Evolutionary conservation across 2,113 vertebrate species (phyloP).

Genomic region (Xenopus laevis): DNA sequence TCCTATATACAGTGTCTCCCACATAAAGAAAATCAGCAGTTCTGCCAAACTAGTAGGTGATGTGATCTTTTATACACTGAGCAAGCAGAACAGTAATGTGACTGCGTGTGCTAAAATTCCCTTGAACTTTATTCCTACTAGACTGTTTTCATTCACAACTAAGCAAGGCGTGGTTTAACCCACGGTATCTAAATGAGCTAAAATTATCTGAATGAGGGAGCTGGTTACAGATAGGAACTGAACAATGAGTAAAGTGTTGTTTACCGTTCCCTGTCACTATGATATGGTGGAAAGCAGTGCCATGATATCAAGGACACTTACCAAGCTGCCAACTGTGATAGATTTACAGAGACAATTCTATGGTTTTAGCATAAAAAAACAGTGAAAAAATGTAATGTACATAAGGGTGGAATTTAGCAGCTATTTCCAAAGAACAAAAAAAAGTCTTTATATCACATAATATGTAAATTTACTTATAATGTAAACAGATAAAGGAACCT

Average conservation of each 20-base stretch:
- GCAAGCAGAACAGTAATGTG: constrained; percentile 17
- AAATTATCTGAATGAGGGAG: constrained; percentile 28
- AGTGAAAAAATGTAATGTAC: too few relatives aligned
- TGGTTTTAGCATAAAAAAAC: too few relatives aligned
- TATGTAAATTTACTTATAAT: too few relatives aligned
- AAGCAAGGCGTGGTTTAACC: constrained; percentile 19
- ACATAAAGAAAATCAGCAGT: not conserved
- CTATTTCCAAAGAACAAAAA: too few relatives aligned
- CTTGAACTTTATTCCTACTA: constrained; percentile 52
- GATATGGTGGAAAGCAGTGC: constrained; percentile 22
- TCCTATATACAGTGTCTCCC: not conserved
- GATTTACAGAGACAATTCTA: not conserved
- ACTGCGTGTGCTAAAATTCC: constrained; percentile 38
- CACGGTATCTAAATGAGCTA: not conserved
- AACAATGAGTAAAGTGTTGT: not conserved
- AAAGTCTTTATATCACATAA: too few relatives aligned
- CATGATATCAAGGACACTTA: constrained; percentile 19
- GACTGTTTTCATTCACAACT: constrained; percentile 29
- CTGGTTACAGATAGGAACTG: constrained; percentile 6
- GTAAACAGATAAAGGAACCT: too few relatives aligned
- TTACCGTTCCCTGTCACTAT: not conserved
- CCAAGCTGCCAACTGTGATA: not conserved
- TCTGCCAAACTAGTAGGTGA: not conserved
- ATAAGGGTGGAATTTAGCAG: too few relatives aligned
- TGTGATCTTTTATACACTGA: constrained; percentile 19